Conservation (phyloP, 2,888 invertebrate species). For the Podabrus alpinus region DNA sequence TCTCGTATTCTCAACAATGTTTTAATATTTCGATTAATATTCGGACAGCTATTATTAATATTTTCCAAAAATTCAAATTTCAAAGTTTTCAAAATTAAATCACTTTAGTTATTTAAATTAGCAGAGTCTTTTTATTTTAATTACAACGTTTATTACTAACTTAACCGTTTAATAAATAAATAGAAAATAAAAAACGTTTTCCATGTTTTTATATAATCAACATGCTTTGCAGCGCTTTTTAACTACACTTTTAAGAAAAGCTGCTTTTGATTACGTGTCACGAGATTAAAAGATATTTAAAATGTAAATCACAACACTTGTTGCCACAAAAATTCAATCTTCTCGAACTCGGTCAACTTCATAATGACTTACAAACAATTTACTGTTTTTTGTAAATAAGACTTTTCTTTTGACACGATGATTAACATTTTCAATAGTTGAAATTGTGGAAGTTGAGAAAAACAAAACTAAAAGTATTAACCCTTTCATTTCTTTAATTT, state of each 20-base stretch:
- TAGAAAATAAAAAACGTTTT: not conserved
- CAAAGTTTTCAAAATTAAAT: not conserved
- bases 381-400: conserved; percentile 53
- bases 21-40: too few relatives aligned
- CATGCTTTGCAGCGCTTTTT: not conserved
- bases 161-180: not conserved
- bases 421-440: not conserved
- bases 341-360: not conserved
- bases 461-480: conserved; percentile 8
- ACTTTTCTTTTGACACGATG: conserved; percentile 49
- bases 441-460: not conserved
- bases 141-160: not conserved
- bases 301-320: not conserved
- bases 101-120: not conserved
- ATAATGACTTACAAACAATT: conserved; percentile 52
- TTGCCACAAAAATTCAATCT: not conserved
- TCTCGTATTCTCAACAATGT: too few relatives aligned
- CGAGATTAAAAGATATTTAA: not conserved
- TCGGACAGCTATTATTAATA: too few relatives aligned
- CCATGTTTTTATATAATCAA: not conserved
- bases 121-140: not conserved
- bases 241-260: not conserved
- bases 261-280: not conserved
- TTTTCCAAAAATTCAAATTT: too few relatives aligned
- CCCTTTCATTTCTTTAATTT: conserved; percentile 4